A percentile compares a stretch with the other conserved stretches of the same genome.
Evolutionary conservation across 2,797 vertebrate genomes (phyloP).

Genomic region (Myotis planiceps): DNA sequence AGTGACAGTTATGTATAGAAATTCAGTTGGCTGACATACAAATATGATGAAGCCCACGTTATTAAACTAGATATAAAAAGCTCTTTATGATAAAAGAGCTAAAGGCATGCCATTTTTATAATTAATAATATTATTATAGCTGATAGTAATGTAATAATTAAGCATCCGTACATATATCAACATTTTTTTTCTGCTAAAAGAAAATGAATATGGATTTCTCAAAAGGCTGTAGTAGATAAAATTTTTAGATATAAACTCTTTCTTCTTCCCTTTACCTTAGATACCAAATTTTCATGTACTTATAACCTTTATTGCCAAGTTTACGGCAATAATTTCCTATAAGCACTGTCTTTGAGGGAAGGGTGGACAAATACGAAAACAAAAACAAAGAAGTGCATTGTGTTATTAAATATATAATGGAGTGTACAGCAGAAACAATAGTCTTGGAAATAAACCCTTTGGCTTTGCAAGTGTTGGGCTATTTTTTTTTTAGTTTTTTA

Average conservation of each 20-base stretch:
- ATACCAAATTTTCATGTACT: not conserved
- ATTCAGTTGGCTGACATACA: not conserved
- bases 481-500: not conserved
- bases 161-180: not conserved
- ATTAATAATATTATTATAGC: not conserved
- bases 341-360: not conserved
- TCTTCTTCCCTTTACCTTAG: not conserved
- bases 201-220: slow-evolving; percentile 16
- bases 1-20: not conserved
- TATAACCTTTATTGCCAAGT: not conserved
- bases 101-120: not conserved
- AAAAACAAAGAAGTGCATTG: not conserved
- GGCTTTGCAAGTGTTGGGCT: not conserved
- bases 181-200: not conserved
- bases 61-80: not conserved
- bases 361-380: not conserved
- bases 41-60: not conserved
- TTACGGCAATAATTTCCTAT: not conserved
- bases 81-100: not conserved
- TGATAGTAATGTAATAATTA: not conserved
- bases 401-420: not conserved
- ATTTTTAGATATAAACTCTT: not conserved
- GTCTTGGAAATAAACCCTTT: not conserved
- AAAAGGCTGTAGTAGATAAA: not conserved
- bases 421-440: not conserved